Conservation (phyloP, 2,888 invertebrate species). For the Hydroisotoma schaefferi region DNA sequence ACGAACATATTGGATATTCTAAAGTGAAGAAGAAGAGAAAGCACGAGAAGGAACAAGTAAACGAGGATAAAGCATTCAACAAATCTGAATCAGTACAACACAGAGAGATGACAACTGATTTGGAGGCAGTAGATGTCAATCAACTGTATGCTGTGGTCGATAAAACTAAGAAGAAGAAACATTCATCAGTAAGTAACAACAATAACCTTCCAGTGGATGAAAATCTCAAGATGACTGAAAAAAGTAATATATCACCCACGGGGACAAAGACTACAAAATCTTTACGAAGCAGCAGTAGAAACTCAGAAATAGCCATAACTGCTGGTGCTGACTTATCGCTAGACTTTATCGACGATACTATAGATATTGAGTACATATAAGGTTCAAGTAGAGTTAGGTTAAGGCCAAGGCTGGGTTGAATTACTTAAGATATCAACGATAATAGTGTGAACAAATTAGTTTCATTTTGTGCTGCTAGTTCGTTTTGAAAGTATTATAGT, state of each 20-base stretch:
- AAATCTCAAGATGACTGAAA: background rate
- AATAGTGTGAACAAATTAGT: too few species aligned
- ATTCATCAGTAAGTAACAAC: slow-evolving; percentile 1
- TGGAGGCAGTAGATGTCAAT: slow-evolving; percentile 22
- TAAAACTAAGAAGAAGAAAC: slow-evolving; percentile 41
- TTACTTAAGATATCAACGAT: too few species aligned
- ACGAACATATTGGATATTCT: slow-evolving; percentile 46
- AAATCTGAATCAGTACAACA: background rate
- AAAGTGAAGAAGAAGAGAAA: slow-evolving; percentile 33
- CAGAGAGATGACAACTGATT: background rate
- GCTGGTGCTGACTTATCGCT: background rate
- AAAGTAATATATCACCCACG: background rate
- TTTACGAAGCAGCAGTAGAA: background rate
- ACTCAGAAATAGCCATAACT: background rate
- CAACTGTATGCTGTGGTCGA: slow-evolving; percentile 47
- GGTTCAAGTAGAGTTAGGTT: too few species aligned
- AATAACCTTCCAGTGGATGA: background rate
- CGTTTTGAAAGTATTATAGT: too few species aligned
- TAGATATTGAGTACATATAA: slow-evolving; percentile 5
- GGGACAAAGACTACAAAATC: background rate
- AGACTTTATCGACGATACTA: slow-evolving; percentile 6
- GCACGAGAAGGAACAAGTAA: slow-evolving; percentile 1
- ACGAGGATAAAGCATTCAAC: background rate
- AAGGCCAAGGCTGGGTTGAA: too few species aligned
- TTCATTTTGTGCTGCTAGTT: too few species aligned